A percentile compares a stretch with the other conserved stretches of the same genome.
phyloP scores from a whole-genome alignment of 2,113 vertebrate genomes.

The Oxyura jamaicensis region DNA sequence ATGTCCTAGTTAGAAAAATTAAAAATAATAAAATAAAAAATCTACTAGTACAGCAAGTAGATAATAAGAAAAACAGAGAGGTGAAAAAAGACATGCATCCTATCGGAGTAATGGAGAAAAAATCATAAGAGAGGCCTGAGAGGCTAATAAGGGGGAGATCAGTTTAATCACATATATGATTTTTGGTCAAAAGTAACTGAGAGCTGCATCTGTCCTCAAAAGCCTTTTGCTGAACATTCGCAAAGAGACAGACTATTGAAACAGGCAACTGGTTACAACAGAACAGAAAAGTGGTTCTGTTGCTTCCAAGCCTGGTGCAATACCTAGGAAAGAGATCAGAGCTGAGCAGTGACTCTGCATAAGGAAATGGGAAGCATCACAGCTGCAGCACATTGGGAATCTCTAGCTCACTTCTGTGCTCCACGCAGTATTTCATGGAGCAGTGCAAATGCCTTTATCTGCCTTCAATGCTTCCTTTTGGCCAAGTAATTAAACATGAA shows the following conservation, averaged over 20 bases:
- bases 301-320: background rate
- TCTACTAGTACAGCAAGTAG: background rate
- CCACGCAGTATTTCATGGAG: accelerated
- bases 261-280: background rate
- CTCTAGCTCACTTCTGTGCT: accelerated
- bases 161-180: background rate
- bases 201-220: background rate
- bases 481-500: background rate
- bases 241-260: background rate
- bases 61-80: background rate
- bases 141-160: background rate
- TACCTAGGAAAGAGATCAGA: background rate
- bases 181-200: background rate
- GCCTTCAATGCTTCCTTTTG: background rate
- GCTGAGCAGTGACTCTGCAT: accelerated
- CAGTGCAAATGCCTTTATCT: background rate
- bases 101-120: background rate
- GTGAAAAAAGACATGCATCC: background rate
- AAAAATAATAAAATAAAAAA: background rate
- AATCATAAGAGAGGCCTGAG: background rate
- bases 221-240: background rate
- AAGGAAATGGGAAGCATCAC: accelerated
- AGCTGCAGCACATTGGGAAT: accelerated
- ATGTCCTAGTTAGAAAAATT: background rate
- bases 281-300: background rate